These are phyloP conservation scores for Lepilemur septentrionalis DNA, from an alignment of 2,797 vertebrate genomes.

Conservation along the genomic window DNA sequence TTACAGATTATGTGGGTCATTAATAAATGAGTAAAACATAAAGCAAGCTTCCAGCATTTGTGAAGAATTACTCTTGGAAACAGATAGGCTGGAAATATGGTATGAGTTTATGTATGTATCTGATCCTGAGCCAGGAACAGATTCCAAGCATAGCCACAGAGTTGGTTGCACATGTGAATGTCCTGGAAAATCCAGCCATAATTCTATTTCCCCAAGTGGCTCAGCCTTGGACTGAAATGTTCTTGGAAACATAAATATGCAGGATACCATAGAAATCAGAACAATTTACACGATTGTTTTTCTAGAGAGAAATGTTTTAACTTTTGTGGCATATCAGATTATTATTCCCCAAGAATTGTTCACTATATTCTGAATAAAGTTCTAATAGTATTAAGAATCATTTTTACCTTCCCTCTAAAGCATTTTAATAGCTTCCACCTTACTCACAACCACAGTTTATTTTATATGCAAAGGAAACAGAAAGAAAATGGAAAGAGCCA, in stretches of 20 bases:
- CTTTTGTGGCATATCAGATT: conserved; percentile 20
- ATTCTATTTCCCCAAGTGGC: conserved; percentile 56
- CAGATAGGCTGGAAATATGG: conserved; percentile 62
- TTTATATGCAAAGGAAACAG: conserved; percentile 31
- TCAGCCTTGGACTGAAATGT: conserved; percentile 47
- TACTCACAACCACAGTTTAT: conserved; percentile 26
- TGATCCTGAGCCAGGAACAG: conserved; percentile 64
- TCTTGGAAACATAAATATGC: conserved; percentile 63
- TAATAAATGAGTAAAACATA: conserved; percentile 62
- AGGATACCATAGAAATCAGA: conserved; percentile 53
- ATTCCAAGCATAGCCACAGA: conserved; percentile 71
- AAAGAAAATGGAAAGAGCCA: conserved; percentile 6
- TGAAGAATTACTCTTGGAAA: conserved; percentile 69
- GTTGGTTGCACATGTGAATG: conserved; percentile 48
- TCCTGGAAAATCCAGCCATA: conserved; percentile 51
- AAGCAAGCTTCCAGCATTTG: conserved; percentile 49
- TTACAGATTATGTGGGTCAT: conserved; percentile 62
- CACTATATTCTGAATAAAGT: conserved; percentile 47
- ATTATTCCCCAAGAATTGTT: conserved; percentile 32
- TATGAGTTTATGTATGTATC: conserved; percentile 66
- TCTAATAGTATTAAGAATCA: conserved; percentile 34
- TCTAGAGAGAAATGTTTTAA: conserved; percentile 42
- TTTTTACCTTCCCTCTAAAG: conserved; percentile 51
- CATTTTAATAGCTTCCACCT: conserved; percentile 51
- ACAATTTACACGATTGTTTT: conserved; percentile 40